phyloP scores from a whole-genome alignment of 1,140 invertebrate genomes.

The Wiebesia pumilae region DNA sequence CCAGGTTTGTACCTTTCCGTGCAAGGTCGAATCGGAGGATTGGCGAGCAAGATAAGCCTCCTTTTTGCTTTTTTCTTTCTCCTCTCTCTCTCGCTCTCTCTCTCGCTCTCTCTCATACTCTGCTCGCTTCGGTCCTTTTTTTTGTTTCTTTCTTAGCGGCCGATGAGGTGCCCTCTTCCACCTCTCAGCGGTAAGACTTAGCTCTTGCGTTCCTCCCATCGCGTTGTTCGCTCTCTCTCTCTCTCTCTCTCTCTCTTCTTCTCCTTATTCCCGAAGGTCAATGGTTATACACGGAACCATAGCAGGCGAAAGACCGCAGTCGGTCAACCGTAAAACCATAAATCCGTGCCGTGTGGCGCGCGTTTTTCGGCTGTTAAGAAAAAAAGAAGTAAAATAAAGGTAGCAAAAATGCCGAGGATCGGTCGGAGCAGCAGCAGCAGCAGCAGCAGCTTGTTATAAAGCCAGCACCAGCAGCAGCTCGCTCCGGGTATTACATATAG shows the following conservation, averaged over 20 bases:
- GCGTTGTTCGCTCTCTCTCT: background rate
- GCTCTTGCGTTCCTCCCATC: background rate
- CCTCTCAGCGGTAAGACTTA: background rate
- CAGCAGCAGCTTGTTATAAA: constrained; percentile 65
- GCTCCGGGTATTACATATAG: constrained; percentile 32
- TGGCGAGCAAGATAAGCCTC: constrained; percentile 60
- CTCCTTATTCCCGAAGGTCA: constrained; percentile 64
- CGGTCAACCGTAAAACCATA: constrained; percentile 72
- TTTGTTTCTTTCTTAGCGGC: constrained; percentile 4
- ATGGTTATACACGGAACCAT: constrained; percentile 62
- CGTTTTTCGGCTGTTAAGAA: constrained; percentile 67
- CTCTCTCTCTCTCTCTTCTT: background rate
- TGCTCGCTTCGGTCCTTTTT: background rate
- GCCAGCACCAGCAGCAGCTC: constrained; percentile 25
- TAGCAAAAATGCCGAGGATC: constrained; percentile 64
- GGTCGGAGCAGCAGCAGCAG: constrained; percentile 11
- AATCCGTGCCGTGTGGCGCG: constrained; percentile 63
- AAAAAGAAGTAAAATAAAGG: constrained; percentile 64
- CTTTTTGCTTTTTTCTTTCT: background rate
- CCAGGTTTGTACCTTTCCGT: constrained; percentile 44
- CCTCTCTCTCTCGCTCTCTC: background rate
- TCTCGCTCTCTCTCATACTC: background rate
- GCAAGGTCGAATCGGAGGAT: constrained; percentile 63
- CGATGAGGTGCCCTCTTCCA: background rate
- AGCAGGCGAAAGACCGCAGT: constrained; percentile 67